phyloP scores from a whole-genome alignment of 1,140 invertebrate genomes.

The Chironomus tepperi region DNA sequence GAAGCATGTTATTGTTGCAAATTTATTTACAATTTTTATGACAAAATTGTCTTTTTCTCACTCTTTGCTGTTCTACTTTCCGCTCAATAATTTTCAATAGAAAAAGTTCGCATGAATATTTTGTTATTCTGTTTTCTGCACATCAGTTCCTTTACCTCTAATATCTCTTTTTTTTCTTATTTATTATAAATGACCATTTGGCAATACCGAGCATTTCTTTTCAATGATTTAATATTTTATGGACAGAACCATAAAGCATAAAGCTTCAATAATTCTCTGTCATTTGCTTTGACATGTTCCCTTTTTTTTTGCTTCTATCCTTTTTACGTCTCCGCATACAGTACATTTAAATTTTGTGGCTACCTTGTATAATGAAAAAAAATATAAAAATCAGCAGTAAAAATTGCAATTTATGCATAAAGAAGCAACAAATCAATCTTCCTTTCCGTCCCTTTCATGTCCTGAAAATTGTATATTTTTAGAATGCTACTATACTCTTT shows the following conservation, averaged over 20 bases:
- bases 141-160: no score
- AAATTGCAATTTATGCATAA: constrained; percentile 14
- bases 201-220: background rate
- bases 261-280: constrained; percentile 2
- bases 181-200: background rate
- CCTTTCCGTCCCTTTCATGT: background rate
- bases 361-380: no score
- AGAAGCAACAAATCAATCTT: constrained; percentile 14
- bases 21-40: constrained; percentile 24
- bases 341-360: no score
- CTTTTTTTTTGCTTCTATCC: no score
- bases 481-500: no score
- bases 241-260: background rate
- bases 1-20: background rate
- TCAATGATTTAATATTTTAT: background rate
- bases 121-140: no score
- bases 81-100: background rate
- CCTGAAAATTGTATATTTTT: background rate
- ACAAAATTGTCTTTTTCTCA: background rate
- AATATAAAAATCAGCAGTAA: background rate
- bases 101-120: background rate
- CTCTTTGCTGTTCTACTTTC: background rate
- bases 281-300: background rate
- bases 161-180: background rate
- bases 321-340: no score